Percentiles rank a stretch among this genome's conserved stretches.
Evolutionary conservation across 2,113 vertebrate genomes (phyloP).

Genomic region (Rissa tridactyla): DNA sequence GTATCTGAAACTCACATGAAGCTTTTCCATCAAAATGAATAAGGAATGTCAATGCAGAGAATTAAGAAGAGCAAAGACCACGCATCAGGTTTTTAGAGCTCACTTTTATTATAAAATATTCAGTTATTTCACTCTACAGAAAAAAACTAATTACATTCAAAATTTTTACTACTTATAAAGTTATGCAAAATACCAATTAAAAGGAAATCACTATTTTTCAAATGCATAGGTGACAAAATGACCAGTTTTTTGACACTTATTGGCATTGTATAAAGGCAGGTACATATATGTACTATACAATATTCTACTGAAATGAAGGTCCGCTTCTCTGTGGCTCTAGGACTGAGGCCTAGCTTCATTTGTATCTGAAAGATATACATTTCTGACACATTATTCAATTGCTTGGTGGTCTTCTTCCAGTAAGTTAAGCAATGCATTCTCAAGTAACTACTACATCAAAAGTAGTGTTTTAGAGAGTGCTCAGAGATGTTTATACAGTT

Average conservation of each 20-base stretch:
- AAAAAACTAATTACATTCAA: neutral
- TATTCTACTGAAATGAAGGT: constrained; percentile 1
- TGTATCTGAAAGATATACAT: neutral
- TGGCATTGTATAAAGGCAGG: neutral
- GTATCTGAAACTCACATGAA: neutral
- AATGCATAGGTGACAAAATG: neutral
- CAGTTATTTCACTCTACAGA: constrained; percentile 10
- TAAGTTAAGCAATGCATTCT: neutral
- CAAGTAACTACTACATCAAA: neutral
- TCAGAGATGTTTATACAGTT: neutral
- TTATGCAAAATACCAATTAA: neutral
- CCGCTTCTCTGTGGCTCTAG: neutral
- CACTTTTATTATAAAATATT: constrained; percentile 44
- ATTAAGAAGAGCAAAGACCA: constrained; percentile 30
- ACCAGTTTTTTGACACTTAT: neutral
- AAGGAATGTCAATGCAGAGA: neutral
- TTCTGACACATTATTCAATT: neutral
- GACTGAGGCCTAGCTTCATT: neutral
- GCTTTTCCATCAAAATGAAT: neutral
- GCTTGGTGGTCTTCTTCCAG: neutral
- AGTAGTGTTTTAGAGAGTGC: neutral
- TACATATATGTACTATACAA: neutral
- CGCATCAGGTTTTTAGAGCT: neutral
- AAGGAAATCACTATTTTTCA: neutral
- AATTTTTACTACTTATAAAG: neutral